Base-by-base conservation (phyloP, 2,888 invertebrate species). In the Nomada ferruginata region DNA sequence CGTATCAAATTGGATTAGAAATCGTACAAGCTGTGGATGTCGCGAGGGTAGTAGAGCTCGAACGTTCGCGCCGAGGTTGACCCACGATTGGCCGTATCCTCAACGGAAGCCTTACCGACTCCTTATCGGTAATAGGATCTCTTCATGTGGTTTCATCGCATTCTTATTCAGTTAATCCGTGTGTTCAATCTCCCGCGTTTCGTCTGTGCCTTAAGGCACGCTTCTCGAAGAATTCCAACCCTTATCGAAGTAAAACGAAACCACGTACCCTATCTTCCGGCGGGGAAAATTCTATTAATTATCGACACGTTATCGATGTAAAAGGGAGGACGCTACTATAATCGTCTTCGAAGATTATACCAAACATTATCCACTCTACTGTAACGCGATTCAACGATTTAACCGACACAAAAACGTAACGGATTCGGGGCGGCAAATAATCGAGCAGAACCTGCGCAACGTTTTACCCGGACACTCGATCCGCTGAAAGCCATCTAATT, bases 101-200 rank as follows among this genome's bases (percentile, higher is more conserved):
- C 92, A 92, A 90, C 87, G 85, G 93, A 94, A 94, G 93, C 93
- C 93, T 93, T 92, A 93, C 91, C 86, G 89, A 88, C 91, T 93
- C 90, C 93, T 94, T 94, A 93, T 88, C 89, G 86, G 93, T 94
- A 94, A 94, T 94, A 91, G 93, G 93, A 93, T 94, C 92, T 92
- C 89, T 84, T 89, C 85, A 89, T 93, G 93, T 92, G 93, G 93
- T 94, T 94, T 94, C 93, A 93, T 91, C 89, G 90, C 91, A 91
- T 92, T 93, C 93, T 93, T 93, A 92, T 91, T 90, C 86, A 82
- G 84, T 84, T 92, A 91, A 92, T 91, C 90, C 89, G 76, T 79
- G 74, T 87, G 87, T 86, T 86, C 84, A 82, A 83, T 89, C 85
- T 84, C 63, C 47, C 47, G 20, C 75, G 60, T 50, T 73, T 76